A percentile compares a stretch with the other conserved stretches of the same genome.
Evolutionary conservation across 2,113 vertebrate genomes (phyloP).

Genomic region (Pogonocichla stellata): DNA sequence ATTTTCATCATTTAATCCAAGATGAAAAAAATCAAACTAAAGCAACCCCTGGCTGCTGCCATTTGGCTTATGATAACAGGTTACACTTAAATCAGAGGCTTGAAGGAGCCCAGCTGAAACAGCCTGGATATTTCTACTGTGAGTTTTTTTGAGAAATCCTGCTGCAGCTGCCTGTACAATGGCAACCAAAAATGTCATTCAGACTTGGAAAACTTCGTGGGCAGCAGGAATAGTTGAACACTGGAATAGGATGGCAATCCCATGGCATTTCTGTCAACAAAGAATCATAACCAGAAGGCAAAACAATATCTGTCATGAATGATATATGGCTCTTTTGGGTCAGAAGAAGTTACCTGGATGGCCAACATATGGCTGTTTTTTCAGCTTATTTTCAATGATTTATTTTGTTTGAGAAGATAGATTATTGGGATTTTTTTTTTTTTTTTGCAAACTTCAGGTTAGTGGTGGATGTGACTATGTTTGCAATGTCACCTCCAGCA

Average conservation of each 20-base stretch:
- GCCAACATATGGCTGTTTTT: not conserved
- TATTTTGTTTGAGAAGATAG: not conserved
- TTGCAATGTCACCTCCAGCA: not conserved
- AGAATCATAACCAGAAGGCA: not conserved
- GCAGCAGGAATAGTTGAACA: not conserved
- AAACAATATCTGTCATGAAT: not conserved
- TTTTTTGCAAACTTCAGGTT: not conserved
- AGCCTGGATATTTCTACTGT: not conserved
- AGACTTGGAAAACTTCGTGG: not conserved
- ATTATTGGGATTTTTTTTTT: not conserved
- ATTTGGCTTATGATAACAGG: not conserved
- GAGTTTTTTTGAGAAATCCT: not conserved
- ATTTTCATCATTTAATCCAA: not conserved
- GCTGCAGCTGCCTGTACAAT: not conserved
- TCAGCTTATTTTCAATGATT: not conserved
- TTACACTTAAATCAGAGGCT: not conserved
- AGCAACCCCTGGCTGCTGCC: not conserved
- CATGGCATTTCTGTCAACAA: not conserved
- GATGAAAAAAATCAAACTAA: not conserved
- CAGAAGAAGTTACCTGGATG: not conserved
- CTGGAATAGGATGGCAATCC: not conserved
- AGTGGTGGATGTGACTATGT: not conserved
- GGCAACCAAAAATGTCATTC: not conserved
- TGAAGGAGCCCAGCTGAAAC: not conserved
- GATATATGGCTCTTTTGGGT: rapidly evolving